A percentile compares a stretch with the other conserved stretches of the same genome.
Evolutionary conservation across 2,797 vertebrate species (phyloP).

Genomic region (Spinibarbus caldwelli): DNA sequence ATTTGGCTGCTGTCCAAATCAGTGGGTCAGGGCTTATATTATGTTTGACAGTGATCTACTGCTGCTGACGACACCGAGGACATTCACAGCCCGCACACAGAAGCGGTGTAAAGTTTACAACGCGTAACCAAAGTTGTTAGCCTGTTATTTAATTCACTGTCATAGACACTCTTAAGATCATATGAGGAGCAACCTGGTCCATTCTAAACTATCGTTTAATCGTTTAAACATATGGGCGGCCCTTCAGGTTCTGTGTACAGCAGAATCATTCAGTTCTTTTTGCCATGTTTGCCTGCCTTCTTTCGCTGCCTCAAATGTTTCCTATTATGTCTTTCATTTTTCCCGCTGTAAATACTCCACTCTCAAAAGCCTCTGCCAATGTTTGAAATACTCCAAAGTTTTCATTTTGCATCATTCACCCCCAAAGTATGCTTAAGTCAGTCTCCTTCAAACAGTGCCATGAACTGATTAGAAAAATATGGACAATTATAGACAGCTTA

Average conservation of each 20-base stretch:
- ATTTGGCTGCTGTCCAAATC: slow-evolving; percentile 21
- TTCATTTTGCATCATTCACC: slow-evolving; percentile 65
- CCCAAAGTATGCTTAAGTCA: slow-evolving; percentile 62
- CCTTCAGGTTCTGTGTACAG: slow-evolving; percentile 37
- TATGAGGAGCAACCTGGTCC: slow-evolving; percentile 10
- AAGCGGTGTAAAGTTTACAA: not conserved
- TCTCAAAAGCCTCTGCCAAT: slow-evolving; percentile 57
- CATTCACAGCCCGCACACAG: not conserved
- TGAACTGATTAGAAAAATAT: slow-evolving; percentile 64
- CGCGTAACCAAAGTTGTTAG: not conserved
- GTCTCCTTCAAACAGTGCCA: slow-evolving; percentile 59
- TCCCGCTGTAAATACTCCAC: slow-evolving; percentile 65
- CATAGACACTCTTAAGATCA: not conserved
- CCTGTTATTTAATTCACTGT: slow-evolving; percentile 13
- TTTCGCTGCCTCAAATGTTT: slow-evolving; percentile 63
- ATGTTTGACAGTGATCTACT: slow-evolving; percentile 37
- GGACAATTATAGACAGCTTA: slow-evolving; percentile 61
- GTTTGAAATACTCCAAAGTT: slow-evolving; percentile 62
- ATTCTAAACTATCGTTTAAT: slow-evolving; percentile 20
- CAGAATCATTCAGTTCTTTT: slow-evolving; percentile 39
- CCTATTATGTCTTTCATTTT: slow-evolving; percentile 63
- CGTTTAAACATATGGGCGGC: slow-evolving; percentile 34
- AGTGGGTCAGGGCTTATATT: slow-evolving; percentile 5
- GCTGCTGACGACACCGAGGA: slow-evolving; percentile 1
- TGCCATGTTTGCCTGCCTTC: slow-evolving; percentile 54